Evolutionary conservation across 2,113 vertebrate genomes (phyloP).

Genomic region (Eclectus roratus): DNA sequence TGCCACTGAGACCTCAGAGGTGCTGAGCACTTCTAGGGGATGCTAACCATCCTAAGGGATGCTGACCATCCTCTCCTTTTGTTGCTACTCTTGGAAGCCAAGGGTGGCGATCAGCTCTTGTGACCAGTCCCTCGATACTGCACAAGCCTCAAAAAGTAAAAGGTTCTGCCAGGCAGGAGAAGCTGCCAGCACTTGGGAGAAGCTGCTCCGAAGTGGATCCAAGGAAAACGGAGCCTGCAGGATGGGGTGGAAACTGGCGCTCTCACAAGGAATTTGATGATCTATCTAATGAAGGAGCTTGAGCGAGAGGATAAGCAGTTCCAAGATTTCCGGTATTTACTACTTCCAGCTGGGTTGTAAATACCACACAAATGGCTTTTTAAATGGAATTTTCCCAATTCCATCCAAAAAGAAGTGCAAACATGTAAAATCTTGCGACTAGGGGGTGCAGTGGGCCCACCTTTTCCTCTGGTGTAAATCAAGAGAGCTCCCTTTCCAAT

Average conservation of each 20-base stretch:
- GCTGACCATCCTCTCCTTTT: neutral
- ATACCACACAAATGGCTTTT: slow-evolving; percentile 59
- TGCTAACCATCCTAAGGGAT: neutral
- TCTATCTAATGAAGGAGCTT: slow-evolving; percentile 44
- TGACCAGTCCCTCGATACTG: neutral
- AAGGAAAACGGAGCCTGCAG: slow-evolving; percentile 53
- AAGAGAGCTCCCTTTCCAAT: neutral
- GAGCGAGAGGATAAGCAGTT: slow-evolving; percentile 5
- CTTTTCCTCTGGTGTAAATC: neutral
- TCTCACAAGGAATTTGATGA: slow-evolving; percentile 56
- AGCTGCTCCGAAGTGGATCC: slow-evolving; percentile 3
- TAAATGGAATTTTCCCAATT: slow-evolving; percentile 44
- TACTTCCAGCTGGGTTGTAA: slow-evolving; percentile 62
- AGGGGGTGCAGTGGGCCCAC: neutral
- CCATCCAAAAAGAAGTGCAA: neutral
- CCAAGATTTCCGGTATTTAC: slow-evolving; percentile 63
- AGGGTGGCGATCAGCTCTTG: neutral
- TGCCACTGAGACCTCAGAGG: neutral
- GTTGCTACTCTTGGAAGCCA: neutral
- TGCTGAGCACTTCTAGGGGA: neutral
- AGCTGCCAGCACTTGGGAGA: neutral
- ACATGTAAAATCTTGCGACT: neutral
- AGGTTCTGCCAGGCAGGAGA: neutral
- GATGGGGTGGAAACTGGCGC: slow-evolving; percentile 57
- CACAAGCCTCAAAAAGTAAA: neutral